A percentile compares a stretch with the other conserved stretches of the same genome.
These are phyloP conservation scores for Ciconia maguari DNA, from an alignment of 2,113 vertebrate species.

Conservation along the genomic window DNA sequence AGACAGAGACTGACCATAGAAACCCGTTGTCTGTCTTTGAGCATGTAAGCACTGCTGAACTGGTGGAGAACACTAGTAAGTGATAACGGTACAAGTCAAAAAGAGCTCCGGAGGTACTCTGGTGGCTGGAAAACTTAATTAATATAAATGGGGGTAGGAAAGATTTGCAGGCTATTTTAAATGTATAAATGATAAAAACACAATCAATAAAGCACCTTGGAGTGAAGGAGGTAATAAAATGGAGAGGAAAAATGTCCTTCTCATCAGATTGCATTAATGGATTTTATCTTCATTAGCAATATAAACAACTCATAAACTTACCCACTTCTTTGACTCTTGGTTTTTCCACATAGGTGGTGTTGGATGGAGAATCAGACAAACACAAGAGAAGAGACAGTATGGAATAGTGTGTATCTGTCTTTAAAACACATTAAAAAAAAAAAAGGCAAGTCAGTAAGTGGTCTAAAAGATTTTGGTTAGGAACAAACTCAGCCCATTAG, in stretches of 20 bases:
- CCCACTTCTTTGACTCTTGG: constrained; percentile 80
- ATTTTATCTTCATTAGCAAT: not conserved
- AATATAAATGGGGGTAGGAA: not conserved
- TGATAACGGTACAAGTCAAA: not conserved
- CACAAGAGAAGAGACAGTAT: constrained; percentile 87
- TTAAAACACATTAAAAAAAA: constrained; percentile 47
- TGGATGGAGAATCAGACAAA: constrained; percentile 92
- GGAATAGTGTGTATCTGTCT: constrained; percentile 86
- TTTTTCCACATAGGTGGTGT: constrained; percentile 87
- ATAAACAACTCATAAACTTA: constrained; percentile 53
- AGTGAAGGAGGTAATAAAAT: not conserved
- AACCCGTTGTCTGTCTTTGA: not conserved
- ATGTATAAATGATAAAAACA: not conserved
- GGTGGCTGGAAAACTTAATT: constrained; percentile 1
- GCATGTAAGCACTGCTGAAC: not conserved
- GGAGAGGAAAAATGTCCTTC: not conserved
- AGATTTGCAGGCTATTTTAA: not conserved
- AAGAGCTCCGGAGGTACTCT: not conserved
- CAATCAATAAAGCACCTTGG: not conserved
- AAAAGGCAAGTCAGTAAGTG: not conserved
- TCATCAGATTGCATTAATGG: not conserved
- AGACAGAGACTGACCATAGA: not conserved
- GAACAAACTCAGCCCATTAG: not conserved
- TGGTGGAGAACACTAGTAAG: not conserved
- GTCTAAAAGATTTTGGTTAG: not conserved